Evolutionary conservation across 1,140 invertebrate genomes (phyloP).

Genomic region (Camponotus floridanus): DNA sequence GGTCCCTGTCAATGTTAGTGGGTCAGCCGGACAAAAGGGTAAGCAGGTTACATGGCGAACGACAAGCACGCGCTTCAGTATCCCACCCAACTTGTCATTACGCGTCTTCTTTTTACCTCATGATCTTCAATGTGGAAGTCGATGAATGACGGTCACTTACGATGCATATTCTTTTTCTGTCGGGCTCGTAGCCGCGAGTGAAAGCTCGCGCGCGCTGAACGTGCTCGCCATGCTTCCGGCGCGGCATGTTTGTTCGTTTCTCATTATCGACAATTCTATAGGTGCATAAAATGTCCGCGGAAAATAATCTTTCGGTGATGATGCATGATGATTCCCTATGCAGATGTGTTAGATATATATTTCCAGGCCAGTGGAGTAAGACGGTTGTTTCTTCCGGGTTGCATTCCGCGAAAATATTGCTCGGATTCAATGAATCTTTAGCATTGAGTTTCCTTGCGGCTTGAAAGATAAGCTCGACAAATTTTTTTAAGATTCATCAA

Average conservation of each 20-base stretch:
- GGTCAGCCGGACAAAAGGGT: constrained; percentile 73
- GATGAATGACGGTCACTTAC: constrained; percentile 6
- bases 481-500: neutral
- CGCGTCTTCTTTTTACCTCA: constrained; percentile 19
- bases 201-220: constrained; percentile 26
- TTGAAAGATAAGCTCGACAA: neutral
- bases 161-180: constrained; percentile 41
- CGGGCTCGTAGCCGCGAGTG: constrained; percentile 37
- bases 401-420: neutral
- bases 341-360: constrained; percentile 12
- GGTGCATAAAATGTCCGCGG: neutral
- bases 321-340: neutral
- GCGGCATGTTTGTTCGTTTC: constrained; percentile 4
- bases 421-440: neutral
- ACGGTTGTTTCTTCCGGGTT: neutral
- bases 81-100: neutral
- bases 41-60: constrained; percentile 63
- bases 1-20: constrained; percentile 40
- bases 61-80: constrained; percentile 20
- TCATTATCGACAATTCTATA: neutral
- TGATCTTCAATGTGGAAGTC: neutral
- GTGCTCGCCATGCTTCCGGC: neutral
- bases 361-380: constrained; percentile 49
- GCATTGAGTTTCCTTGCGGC: neutral
- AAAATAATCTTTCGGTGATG: constrained; percentile 10